phyloP scores from a whole-genome alignment of 2,113 vertebrate species.

The Perognathus longimembris region DNA sequence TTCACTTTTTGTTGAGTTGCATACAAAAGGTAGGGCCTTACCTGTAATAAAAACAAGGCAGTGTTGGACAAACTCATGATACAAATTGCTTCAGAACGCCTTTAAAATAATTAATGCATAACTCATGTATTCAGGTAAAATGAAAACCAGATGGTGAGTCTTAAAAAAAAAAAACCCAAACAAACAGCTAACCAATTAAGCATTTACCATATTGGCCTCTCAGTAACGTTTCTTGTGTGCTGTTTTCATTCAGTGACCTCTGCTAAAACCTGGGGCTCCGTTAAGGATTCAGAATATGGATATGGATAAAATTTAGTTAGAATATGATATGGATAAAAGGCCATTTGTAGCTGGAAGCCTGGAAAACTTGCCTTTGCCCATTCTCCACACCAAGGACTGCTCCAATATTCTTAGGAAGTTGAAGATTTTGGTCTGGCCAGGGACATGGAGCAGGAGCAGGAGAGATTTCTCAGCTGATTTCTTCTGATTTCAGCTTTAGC shows the following conservation, averaged over 20 bases:
- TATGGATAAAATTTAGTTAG: no score
- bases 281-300: not conserved
- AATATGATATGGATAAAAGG: not conserved
- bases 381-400: no score
- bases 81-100: not conserved
- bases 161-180: not conserved
- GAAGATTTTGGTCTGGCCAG: not conserved
- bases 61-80: not conserved
- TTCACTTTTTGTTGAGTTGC: not conserved
- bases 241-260: not conserved
- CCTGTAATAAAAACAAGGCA: not conserved
- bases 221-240: not conserved
- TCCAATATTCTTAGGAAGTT: not conserved
- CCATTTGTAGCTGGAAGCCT: no score
- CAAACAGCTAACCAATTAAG: not conserved
- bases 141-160: slow-evolving; percentile 27
- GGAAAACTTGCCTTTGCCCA: not conserved
- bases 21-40: slow-evolving; percentile 35
- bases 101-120: slow-evolving; percentile 49
- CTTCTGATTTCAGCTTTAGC: not conserved
- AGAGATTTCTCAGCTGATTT: not conserved
- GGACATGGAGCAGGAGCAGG: not conserved
- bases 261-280: not conserved
- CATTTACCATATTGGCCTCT: not conserved
- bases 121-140: slow-evolving; percentile 32